Conservation (phyloP, 2,113 vertebrate genomes). For the Pristiophorus japonicus region DNA sequence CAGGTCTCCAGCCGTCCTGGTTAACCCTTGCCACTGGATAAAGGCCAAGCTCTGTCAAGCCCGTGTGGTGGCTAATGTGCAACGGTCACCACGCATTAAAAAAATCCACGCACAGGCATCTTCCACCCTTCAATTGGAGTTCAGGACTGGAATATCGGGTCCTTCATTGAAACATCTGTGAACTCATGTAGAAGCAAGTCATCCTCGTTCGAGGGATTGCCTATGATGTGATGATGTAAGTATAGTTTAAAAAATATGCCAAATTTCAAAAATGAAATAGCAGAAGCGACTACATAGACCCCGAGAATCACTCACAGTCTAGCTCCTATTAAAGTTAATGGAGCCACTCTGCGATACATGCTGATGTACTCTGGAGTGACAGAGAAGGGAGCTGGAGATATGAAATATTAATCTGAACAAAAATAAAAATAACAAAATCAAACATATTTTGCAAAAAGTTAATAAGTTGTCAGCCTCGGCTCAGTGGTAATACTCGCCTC, state of each 20-base stretch:
- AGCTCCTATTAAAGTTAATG: background rate
- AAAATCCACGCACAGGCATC: too few relatives aligned
- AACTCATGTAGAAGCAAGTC: too few relatives aligned
- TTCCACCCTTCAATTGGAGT: too few relatives aligned
- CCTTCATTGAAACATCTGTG: too few relatives aligned
- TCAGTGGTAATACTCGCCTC: background rate
- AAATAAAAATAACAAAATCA: background rate
- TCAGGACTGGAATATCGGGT: too few relatives aligned
- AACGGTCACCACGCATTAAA: too few relatives aligned
- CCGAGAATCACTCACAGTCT: background rate
- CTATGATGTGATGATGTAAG: too few relatives aligned
- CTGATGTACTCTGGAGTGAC: background rate
- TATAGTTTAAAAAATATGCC: background rate
- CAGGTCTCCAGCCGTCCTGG: too few relatives aligned
- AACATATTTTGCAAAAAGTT: background rate
- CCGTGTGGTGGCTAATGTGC: too few relatives aligned
- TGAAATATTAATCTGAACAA: background rate
- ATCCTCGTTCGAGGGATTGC: too few relatives aligned
- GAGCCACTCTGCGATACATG: background rate
- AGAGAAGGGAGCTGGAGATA: background rate
- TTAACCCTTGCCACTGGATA: too few relatives aligned
- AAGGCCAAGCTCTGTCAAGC: too few relatives aligned
- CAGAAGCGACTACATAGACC: background rate
- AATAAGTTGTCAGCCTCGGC: background rate
- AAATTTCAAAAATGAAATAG: background rate